Percentiles rank a stretch among this genome's conserved stretches.
Conservation (phyloP, 2,113 vertebrate genomes). For the Arothron firmamentum region DNA sequence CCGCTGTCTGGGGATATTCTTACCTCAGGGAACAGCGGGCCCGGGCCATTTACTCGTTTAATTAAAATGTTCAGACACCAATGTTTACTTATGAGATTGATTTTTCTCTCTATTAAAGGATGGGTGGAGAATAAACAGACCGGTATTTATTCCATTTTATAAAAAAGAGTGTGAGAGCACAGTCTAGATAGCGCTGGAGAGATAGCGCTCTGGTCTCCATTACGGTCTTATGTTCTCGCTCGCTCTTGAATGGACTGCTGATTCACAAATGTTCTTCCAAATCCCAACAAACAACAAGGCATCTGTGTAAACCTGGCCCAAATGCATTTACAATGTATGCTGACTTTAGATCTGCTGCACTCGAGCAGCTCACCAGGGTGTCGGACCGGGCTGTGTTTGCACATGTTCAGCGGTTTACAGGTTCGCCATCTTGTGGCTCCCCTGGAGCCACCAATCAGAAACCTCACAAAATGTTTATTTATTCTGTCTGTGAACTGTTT, state of each 20-base stretch:
- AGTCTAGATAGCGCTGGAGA: not conserved
- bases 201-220: no score
- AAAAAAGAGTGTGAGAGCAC: no score
- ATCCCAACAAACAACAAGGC: conserved; percentile 18
- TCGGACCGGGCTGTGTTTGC: no score
- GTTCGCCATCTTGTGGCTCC: not conserved
- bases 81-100: conserved; percentile 63
- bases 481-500: conserved; percentile 8
- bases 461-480: conserved; percentile 6
- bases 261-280: conserved; percentile 14
- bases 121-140: conserved; percentile 26
- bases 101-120: conserved; percentile 27
- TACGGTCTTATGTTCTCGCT: no score
- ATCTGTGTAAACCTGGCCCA: conserved; percentile 28
- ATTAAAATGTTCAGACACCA: conserved; percentile 50
- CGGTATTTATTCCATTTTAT: conserved; percentile 17
- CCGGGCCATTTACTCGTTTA: conserved; percentile 43
- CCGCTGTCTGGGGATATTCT: conserved; percentile 42
- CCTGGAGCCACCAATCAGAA: not conserved
- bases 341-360: conserved; percentile 22
- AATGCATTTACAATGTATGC: conserved; percentile 29
- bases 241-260: no score
- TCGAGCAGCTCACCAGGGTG: not conserved
- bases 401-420: no score
- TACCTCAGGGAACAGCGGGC: conserved; percentile 43